phyloP scores from a whole-genome alignment of 2,888 invertebrate genomes.

The Drosophila niveifrons region DNA sequence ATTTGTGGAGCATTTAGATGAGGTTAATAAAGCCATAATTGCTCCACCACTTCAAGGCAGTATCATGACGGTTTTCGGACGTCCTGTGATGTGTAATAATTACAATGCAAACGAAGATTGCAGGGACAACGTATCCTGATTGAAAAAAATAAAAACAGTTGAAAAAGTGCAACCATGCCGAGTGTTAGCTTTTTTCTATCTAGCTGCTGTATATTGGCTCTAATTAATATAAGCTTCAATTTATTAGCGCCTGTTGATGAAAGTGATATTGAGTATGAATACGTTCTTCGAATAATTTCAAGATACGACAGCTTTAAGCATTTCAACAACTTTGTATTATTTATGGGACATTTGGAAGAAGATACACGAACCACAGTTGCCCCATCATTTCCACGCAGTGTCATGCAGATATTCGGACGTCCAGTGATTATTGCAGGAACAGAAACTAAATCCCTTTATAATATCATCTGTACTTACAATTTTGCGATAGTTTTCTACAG shows the following conservation, averaged over 20 bases:
- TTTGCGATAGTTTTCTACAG: constrained; percentile 8
- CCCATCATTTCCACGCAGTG: not conserved
- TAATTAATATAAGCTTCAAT: not conserved
- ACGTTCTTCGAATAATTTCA: not conserved
- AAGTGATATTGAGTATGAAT: not conserved
- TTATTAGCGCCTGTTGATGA: not conserved
- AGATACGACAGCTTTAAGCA: not conserved
- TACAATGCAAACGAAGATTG: constrained; percentile 4
- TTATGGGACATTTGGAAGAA: not conserved
- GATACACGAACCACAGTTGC: not conserved
- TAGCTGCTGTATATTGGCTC: not conserved
- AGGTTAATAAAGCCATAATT: not conserved
- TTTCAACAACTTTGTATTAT: constrained; percentile 3
- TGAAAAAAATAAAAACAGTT: constrained; percentile 18
- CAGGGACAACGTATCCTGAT: not conserved
- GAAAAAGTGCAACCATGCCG: constrained; percentile 26
- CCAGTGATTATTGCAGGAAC: constrained; percentile 24
- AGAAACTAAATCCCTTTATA: not conserved
- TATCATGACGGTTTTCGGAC: constrained; percentile 23
- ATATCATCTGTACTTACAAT: not conserved
- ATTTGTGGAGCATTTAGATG: not conserved
- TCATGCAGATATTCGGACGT: constrained; percentile 24
- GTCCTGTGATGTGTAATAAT: constrained; percentile 3
- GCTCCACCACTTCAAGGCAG: not conserved
- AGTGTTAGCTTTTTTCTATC: constrained; percentile 15